Base-by-base conservation (phyloP, 2,113 vertebrate species). In the Brachyhypopomus gauderio region DNA sequence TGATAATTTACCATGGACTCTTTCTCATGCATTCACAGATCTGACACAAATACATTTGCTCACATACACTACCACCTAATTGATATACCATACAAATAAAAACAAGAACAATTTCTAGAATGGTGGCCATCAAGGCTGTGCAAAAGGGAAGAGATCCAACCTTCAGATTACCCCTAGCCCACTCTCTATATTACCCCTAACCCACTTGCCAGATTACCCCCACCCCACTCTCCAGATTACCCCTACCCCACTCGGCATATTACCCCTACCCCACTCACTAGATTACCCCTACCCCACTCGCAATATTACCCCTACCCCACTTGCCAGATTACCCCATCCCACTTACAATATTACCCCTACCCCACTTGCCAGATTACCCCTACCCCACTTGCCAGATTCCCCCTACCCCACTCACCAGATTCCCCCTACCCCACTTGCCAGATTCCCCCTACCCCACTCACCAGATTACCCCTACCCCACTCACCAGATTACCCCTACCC, bases 321-420 rank as follows among this genome's bases (percentile, higher is more conserved):
- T 45, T 6, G 9, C 9, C 41, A 45, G 41, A 89, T 90, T 84
- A 45, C 41, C 41, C 41, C 41, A 45, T 4, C 58, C 41, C 59
- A 84, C 93, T 94, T 93, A 90, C 88, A 93, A 92, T 2, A 92
- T 92, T 90, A 89, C 92, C 95, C 93, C 90, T 89, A 92, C 93
- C 92, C 92, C 91, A 89, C 41, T 45, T 6, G 9, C 41, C 41
- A 45, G 41, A 89, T 90, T 84, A 45, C 41, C 41, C 41, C 41
- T 45, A 45, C 8, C 58, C 41, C 59, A 84, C 93, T 94, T 93
- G 90, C 88, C 93, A 92, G 41, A 92, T 92, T 90, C 89, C 92
- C 95, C 93, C 90, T 89, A 92, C 93, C 92, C 92, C 91, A 89
- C 41, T 45, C 41, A 5, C 41, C 41, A 45, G 41, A 92, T 92